Evolutionary conservation across 1,140 invertebrate genomes (phyloP).

Genomic region (Ectropis grisescens): DNA sequence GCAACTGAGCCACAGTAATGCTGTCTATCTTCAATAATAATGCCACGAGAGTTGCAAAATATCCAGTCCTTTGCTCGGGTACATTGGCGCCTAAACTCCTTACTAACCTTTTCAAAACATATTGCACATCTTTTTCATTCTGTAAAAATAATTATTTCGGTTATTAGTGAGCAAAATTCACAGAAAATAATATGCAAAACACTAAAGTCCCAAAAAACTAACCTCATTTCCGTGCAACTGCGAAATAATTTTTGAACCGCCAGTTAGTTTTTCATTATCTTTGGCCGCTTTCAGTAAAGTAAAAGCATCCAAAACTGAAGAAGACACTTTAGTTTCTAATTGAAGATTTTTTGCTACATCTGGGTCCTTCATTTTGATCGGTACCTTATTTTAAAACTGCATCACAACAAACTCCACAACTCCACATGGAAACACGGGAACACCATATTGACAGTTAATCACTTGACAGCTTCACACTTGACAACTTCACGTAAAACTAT

Average conservation of each 20-base stretch:
- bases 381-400: slow-evolving; percentile 2
- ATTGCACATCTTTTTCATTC: slow-evolving; percentile 62
- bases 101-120: slow-evolving; percentile 46
- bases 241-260: slow-evolving; percentile 43
- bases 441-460: too few species aligned
- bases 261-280: slow-evolving; percentile 38
- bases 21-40: slow-evolving; percentile 31
- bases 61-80: slow-evolving; percentile 38
- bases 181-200: too few species aligned
- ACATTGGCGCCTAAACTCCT: slow-evolving; percentile 53
- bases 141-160: slow-evolving; percentile 39
- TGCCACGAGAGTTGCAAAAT: slow-evolving; percentile 44
- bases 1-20: slow-evolving; percentile 30
- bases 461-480: too few species aligned
- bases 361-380: slow-evolving; percentile 39
- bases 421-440: slow-evolving; percentile 13
- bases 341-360: slow-evolving; percentile 12
- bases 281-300: slow-evolving; percentile 39
- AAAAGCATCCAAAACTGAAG: slow-evolving; percentile 49
- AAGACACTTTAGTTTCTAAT: slow-evolving; percentile 25
- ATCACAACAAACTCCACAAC: slow-evolving; percentile 13
- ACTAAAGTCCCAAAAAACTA: slow-evolving; percentile 20
- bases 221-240: slow-evolving; percentile 44
- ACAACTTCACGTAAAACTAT: too few species aligned
- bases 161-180: too few species aligned